Evolutionary conservation across 1,140 invertebrate species (phyloP), one percentile per base, ranked within the genome.

Genomic region (Aphaenogaster rudis): DNA sequence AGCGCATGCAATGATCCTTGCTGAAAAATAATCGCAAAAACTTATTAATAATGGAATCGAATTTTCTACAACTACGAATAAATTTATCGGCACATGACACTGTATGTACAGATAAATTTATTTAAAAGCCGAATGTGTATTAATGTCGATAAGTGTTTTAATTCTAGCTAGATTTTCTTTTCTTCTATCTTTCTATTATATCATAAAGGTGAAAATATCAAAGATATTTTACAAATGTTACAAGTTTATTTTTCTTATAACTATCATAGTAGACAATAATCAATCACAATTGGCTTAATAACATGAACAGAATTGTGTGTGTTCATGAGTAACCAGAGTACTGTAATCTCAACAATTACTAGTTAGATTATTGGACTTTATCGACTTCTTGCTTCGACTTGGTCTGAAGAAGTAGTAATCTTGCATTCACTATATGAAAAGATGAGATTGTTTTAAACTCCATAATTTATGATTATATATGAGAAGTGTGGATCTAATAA

Each of bases 171-270:
- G 8, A 11, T 50, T 39, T 54, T 42, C 2, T 6, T 36, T 45
- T 76, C 1, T 13, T 59, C 3, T 33, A 9, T 66, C 15, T 50
- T 11, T 63, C n/a, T 50, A 11, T 61, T 11, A 33, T 42, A 54
- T 5, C 9, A 74, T 54, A n/a, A 59, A 48, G 4, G 13, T n/a
- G 17, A 48, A 45, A 21, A 54, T 42, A 48, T 76, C 15, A 54
- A 87, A 87, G 17, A 28, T 78, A 79, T 28, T 57, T 88, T 93
- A 91, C 54, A 92, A 93, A 88, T 89, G 57, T 90, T 87, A 88
- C 71, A 80, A 90, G 50, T 93, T 92, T 93, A 94, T 93, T 28
- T 28, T 94, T 69, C 74, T 93, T 92, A 92, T 33, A 78, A 63
- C 39, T 88, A 88, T 81, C 39, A 66, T 84, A 76, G 69, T 88